Evolutionary conservation across 35 echinoderm and acorn worm species (phyloP).

Genomic region (Holothuria glaberrima): DNA sequence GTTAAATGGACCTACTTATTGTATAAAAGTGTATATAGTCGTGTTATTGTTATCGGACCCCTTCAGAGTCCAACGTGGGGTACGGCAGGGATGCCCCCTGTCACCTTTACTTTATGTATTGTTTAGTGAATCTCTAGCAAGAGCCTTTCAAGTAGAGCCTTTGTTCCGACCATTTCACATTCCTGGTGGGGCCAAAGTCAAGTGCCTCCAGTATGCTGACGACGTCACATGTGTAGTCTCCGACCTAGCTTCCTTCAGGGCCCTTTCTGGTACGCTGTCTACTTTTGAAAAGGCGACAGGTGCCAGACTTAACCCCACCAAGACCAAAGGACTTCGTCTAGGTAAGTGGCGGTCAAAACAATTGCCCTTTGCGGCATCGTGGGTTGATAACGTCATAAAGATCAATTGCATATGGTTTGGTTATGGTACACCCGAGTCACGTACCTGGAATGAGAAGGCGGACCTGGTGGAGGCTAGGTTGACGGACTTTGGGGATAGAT

Average conservation of each 20-base stretch:
- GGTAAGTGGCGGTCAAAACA: neutral
- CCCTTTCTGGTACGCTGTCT: conserved; percentile 4
- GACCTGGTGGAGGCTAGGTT: no score
- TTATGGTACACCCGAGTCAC: neutral
- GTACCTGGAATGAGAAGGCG: neutral
- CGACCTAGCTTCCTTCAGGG: conserved; percentile 4
- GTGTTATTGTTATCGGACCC: no score
- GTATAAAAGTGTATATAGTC: neutral
- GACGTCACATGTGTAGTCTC: no score
- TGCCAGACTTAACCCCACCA: conserved; percentile 22
- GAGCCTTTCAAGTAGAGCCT: no score
- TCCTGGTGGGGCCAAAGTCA: no score
- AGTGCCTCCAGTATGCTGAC: no score
- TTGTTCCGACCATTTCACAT: no score
- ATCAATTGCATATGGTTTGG: neutral
- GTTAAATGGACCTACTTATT: no score
- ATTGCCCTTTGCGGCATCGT: neutral
- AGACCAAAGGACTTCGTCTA: conserved; percentile 6
- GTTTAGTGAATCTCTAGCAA: conserved; percentile 5
- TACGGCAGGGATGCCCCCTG: no score
- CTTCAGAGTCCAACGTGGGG: no score
- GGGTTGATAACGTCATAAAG: neutral
- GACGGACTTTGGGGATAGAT: no score
- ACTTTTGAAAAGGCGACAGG: neutral
- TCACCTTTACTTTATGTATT: no score